These are phyloP conservation scores for Crotalus viridis DNA, from an alignment of 2,113 vertebrate species.

Conservation along the genomic window DNA sequence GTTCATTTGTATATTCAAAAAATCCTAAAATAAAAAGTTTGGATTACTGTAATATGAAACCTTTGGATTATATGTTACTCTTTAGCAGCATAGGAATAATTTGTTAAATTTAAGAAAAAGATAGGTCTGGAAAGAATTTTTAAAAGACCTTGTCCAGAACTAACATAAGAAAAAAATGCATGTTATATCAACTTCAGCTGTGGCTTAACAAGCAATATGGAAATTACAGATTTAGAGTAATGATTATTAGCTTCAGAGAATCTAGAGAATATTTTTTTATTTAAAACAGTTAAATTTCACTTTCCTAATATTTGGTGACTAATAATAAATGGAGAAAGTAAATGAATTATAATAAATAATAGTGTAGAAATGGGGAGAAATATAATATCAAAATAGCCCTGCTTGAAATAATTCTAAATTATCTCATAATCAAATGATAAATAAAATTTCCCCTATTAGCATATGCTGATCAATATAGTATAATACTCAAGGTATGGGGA, in stretches of 20 bases:
- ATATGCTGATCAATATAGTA: not conserved
- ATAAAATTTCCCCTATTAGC: not conserved
- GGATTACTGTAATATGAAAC: not conserved
- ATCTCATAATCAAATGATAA: not conserved
- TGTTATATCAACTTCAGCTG: not conserved
- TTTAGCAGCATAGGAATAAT: conserved; percentile 41
- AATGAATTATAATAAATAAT: not conserved
- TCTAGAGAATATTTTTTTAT: conserved; percentile 19
- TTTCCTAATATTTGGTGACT: not conserved
- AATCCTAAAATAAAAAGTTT: not conserved
- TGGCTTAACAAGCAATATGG: conserved; percentile 33
- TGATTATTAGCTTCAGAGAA: not conserved
- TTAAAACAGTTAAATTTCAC: not conserved
- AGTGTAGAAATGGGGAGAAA: not conserved
- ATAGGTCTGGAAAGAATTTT: conserved; percentile 35
- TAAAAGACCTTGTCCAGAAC: rapidly evolving
- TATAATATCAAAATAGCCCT: not conserved
- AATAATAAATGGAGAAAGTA: not conserved
- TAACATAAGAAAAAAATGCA: not conserved
- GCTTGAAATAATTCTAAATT: not conserved
- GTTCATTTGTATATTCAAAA: not conserved
- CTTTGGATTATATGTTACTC: conserved; percentile 27
- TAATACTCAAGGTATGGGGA: not conserved
- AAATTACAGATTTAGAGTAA: conserved; percentile 18
- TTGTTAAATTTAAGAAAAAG: conserved; percentile 33